A percentile compares a stretch with the other conserved stretches of the same genome.
phyloP scores from a whole-genome alignment of 2,888 invertebrate genomes.

The Aphidoletes aphidimyza region DNA sequence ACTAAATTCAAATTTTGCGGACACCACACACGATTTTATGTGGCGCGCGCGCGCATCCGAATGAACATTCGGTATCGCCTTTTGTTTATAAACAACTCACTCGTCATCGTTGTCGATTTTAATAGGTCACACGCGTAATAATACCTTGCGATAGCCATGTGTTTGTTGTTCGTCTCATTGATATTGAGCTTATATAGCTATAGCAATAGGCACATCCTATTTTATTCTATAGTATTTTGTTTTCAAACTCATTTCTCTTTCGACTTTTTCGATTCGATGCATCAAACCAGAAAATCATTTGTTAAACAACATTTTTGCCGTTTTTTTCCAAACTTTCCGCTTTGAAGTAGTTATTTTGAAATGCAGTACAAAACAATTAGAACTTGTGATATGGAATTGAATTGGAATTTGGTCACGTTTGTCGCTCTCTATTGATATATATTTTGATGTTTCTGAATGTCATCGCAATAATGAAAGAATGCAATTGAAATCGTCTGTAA shows the following conservation, averaged over 20 bases:
- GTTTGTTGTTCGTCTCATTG: background rate
- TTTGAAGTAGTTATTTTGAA: no score
- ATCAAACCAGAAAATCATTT: no score
- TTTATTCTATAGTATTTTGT: no score
- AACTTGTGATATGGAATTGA: background rate
- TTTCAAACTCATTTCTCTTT: no score
- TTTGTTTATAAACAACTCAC: constrained; percentile 11
- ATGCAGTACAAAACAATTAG: no score
- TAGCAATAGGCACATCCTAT: no score
- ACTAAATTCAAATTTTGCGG: background rate
- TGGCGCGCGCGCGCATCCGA: background rate
- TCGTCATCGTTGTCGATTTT: background rate
- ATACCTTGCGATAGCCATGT: background rate
- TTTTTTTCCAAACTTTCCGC: no score
- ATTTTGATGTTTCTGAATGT: background rate
- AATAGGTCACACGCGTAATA: constrained; percentile 25
- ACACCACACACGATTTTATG: background rate
- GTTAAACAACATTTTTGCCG: no score
- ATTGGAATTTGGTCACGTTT: background rate
- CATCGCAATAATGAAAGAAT: background rate
- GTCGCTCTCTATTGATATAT: background rate
- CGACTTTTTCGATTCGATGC: no score
- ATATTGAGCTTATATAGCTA: no score
- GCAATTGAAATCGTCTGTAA: no score
- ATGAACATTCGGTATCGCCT: background rate